Evolutionary conservation across 2,888 invertebrate species (phyloP).

Genomic region (Ophonus ardosiacus): DNA sequence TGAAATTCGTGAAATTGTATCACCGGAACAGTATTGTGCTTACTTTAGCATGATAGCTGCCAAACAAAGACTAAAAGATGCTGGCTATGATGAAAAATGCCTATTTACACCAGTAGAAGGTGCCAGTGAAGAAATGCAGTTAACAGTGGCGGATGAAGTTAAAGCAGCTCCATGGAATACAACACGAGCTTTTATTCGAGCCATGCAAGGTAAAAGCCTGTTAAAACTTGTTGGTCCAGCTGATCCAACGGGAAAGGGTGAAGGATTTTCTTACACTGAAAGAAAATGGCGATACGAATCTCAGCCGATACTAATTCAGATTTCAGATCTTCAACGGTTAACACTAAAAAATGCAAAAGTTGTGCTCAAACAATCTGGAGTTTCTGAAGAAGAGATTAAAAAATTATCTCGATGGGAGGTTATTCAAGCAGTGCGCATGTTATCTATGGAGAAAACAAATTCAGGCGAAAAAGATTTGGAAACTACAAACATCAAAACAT

Average conservation of each 20-base stretch:
- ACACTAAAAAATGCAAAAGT: conserved; percentile 98
- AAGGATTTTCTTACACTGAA: conserved; percentile 97
- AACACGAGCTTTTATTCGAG: conserved; percentile 97
- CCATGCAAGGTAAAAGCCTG: conserved; percentile 98
- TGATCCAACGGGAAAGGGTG: conserved; percentile 96
- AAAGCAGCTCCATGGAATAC: conserved; percentile 99
- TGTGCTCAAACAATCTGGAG: conserved; percentile 95
- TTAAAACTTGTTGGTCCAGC: conserved; percentile 97
- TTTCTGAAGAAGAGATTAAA: conserved; percentile 97
- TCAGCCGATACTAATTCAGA: conserved; percentile 95
- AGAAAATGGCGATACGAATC: conserved; percentile 92
- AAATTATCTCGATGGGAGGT: conserved; percentile 96
- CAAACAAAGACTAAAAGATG: conserved; percentile 95
- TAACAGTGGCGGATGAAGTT: conserved; percentile 98
- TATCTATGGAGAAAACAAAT: conserved; percentile 99
- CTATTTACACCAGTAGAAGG: conserved; percentile 97
- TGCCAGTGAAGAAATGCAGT: conserved; percentile 95
- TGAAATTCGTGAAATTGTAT: conserved; percentile 98
- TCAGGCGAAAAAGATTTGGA: conserved; percentile 99
- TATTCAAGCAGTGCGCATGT: conserved; percentile 97
- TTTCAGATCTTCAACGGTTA: conserved; percentile 94
- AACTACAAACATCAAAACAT: conserved; percentile 97
- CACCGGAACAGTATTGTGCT: conserved; percentile 98
- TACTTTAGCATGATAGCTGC: conserved; percentile 99
- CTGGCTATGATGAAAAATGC: conserved; percentile 98